These are phyloP conservation scores for Pedetes capensis DNA, from an alignment of 2,113 vertebrate species.

Conservation along the genomic window DNA sequence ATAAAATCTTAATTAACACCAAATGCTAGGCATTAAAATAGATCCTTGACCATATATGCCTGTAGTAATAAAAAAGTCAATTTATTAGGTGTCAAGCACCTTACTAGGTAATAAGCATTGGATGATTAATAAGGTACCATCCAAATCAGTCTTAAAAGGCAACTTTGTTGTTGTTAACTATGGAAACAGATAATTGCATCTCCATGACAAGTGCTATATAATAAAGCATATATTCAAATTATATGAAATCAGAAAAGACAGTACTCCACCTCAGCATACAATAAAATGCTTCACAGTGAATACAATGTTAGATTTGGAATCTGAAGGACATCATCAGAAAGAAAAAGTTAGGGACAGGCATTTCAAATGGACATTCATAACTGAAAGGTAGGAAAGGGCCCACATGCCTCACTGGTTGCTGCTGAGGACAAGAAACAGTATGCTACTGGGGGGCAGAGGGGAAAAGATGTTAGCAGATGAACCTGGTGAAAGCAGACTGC, in stretches of 20 bases:
- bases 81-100: neutral
- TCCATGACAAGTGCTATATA: neutral
- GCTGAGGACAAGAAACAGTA: neutral
- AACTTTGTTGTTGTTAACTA: no score
- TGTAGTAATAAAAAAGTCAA: neutral
- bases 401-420: no score
- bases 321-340: neutral
- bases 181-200: neutral
- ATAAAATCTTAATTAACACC: constrained; percentile 22
- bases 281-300: neutral
- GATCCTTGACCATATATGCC: neutral
- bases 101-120: neutral
- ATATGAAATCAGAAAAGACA: neutral
- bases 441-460: no score
- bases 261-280: neutral
- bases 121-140: neutral
- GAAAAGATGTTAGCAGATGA: neutral
- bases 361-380: neutral
- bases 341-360: neutral
- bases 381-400: neutral
- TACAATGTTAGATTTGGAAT: neutral
- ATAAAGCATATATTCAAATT: neutral
- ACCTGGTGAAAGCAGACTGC: neutral
- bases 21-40: neutral
- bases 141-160: neutral